These are phyloP conservation scores for Phenganax marumi DNA, from an alignment of 92 coral and sea anemone genomes.

Conservation along the genomic window DNA sequence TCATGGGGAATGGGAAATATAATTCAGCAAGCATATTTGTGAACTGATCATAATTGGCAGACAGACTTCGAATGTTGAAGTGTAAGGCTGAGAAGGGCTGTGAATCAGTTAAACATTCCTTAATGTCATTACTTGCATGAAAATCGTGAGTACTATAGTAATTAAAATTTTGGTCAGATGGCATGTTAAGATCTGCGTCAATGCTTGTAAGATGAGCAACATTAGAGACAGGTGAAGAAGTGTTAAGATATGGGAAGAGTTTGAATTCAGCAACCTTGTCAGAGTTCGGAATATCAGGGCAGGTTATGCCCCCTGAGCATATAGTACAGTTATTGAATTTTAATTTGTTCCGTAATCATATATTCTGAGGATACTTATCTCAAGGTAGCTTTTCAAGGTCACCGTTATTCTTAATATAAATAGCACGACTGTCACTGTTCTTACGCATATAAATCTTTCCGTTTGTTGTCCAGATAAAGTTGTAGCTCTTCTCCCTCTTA, in stretches of 20 bases:
- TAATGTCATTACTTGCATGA: constrained; percentile 37
- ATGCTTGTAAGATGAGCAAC: constrained; percentile 39
- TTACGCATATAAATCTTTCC: constrained; percentile 42
- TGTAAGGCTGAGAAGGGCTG: constrained; percentile 41
- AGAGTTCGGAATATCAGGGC: background rate
- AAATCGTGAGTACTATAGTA: constrained; percentile 47
- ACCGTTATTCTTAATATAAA: constrained; percentile 26
- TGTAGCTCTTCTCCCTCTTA: constrained; percentile 30
- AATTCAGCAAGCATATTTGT: constrained; percentile 12
- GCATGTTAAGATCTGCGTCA: constrained; percentile 54
- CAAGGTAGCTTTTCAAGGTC: background rate
- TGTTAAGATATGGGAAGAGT: constrained; percentile 56
- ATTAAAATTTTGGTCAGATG: constrained; percentile 39
- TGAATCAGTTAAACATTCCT: constrained; percentile 36
- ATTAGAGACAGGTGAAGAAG: constrained; percentile 40
- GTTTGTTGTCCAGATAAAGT: constrained; percentile 33
- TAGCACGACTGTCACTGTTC: constrained; percentile 2
- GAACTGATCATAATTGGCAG: constrained; percentile 30
- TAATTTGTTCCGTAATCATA: no score
- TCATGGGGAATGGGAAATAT: constrained; percentile 40
- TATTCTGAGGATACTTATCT: no score
- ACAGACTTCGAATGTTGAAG: constrained; percentile 23
- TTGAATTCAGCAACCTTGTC: constrained; percentile 14
- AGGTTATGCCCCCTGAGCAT: no score
- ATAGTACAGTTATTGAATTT: no score